Conservation (phyloP, 2,888 invertebrate genomes). For the Diadegma fenestrale region DNA sequence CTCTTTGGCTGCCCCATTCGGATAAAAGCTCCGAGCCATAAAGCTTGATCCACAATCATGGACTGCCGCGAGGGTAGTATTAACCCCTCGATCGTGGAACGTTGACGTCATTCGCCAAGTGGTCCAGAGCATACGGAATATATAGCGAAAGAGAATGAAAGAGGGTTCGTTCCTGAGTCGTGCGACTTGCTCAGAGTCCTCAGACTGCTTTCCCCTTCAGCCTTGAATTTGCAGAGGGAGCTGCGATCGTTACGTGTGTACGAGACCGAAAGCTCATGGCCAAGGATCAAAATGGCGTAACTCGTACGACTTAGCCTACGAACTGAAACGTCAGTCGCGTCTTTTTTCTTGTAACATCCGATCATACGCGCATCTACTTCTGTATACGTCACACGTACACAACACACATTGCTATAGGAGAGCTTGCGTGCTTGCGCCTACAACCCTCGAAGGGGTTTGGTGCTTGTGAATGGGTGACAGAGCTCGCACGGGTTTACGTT, state of each 20-base stretch:
- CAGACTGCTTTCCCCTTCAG: background rate
- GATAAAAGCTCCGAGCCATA: background rate
- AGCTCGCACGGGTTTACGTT: conserved; percentile 64
- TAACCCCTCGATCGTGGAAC: background rate
- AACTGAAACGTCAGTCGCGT: background rate
- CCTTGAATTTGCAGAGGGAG: conserved; percentile 13
- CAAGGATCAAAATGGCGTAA: conserved; percentile 18
- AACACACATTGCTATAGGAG: conserved; percentile 9
- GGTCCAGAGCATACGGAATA: background rate
- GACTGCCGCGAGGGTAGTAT: background rate
- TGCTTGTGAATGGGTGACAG: conserved; percentile 70
- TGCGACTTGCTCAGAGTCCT: background rate
- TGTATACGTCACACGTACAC: background rate
- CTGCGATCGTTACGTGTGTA: conserved; percentile 48
- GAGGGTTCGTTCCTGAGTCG: conserved; percentile 16
- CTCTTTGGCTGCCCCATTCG: conserved; percentile 19
- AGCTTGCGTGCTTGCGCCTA: conserved; percentile 34
- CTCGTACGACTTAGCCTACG: background rate
- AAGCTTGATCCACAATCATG: conserved; percentile 21
- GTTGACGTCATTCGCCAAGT: conserved; percentile 25
- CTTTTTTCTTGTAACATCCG: background rate
- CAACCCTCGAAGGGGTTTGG: conserved; percentile 59
- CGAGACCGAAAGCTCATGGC: conserved; percentile 40
- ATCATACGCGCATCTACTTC: background rate
- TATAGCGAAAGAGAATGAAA: background rate